These are phyloP conservation scores for Suncus etruscus DNA, from an alignment of 2,113 vertebrate species.

Conservation along the genomic window DNA sequence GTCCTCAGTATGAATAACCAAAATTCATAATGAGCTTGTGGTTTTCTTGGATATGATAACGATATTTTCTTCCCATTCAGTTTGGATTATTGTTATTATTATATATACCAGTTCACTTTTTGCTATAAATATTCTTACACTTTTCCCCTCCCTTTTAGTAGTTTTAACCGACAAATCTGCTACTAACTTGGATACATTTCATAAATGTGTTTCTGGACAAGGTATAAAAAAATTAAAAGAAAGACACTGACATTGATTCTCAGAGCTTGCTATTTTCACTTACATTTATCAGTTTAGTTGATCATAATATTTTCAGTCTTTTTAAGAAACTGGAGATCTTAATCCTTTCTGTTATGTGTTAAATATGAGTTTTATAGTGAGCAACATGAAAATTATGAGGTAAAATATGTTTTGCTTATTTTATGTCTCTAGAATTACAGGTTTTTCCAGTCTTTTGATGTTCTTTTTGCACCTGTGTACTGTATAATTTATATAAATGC, in stretches of 20 bases:
- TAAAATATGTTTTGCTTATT: neutral
- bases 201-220: neutral
- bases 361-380: neutral
- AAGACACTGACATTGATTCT: neutral
- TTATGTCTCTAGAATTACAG: accelerated
- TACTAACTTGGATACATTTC: neutral
- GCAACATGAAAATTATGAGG: neutral
- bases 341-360: neutral
- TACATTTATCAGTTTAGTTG: neutral
- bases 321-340: neutral
- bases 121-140: neutral
- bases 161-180: neutral
- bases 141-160: neutral
- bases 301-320: accelerated
- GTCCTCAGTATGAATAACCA: neutral
- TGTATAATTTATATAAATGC: neutral
- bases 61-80: neutral
- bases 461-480: neutral
- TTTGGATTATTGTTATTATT: neutral
- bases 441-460: neutral
- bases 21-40: neutral
- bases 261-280: too few relatives aligned
- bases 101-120: neutral
- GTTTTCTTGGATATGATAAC: too few relatives aligned
- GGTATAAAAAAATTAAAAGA: neutral